Percentiles rank a stretch among this genome's conserved stretches.
Conservation (phyloP, 2,888 invertebrate genomes). For the Bedellia somnulentella region DNA sequence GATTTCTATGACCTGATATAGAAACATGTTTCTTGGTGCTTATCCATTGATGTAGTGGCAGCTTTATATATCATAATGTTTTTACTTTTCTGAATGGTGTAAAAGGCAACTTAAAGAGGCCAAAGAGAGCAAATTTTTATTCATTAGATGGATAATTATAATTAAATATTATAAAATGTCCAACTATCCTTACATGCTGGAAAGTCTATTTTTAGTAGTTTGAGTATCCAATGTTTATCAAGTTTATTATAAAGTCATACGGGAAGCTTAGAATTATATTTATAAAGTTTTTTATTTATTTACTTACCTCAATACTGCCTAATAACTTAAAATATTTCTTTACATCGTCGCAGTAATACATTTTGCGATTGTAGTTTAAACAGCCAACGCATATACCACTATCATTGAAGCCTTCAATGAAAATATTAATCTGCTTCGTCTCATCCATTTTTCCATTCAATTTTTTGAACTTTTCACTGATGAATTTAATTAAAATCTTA, state of each 20-base stretch:
- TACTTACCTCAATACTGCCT: slow-evolving; percentile 45
- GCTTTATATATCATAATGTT: too few relatives aligned
- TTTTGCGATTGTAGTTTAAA: slow-evolving; percentile 41
- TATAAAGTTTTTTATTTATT: too few relatives aligned
- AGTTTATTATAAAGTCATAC: neutral
- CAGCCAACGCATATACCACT: slow-evolving; percentile 52
- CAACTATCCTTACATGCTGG: too few relatives aligned
- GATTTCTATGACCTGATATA: too few relatives aligned
- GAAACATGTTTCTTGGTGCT: too few relatives aligned
- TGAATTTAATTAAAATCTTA: too few relatives aligned
- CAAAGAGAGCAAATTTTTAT: slow-evolving; percentile 21
- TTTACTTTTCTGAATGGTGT: too few relatives aligned
- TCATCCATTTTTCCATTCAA: slow-evolving; percentile 11
- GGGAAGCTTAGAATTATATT: too few relatives aligned
- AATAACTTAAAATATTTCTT: slow-evolving; percentile 33
- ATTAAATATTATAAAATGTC: neutral
- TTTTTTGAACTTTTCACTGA: too few relatives aligned
- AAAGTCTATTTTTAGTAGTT: neutral
- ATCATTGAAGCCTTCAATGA: slow-evolving; percentile 51
- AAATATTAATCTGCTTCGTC: slow-evolving; percentile 50
- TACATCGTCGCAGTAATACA: slow-evolving; percentile 29
- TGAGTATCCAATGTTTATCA: neutral
- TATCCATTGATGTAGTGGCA: too few relatives aligned
- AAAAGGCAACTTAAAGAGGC: too few relatives aligned
- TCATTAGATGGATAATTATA: slow-evolving; percentile 9